These are phyloP conservation scores for Drepana arcuata DNA, from an alignment of 1,140 invertebrate genomes.

Conservation along the genomic window DNA sequence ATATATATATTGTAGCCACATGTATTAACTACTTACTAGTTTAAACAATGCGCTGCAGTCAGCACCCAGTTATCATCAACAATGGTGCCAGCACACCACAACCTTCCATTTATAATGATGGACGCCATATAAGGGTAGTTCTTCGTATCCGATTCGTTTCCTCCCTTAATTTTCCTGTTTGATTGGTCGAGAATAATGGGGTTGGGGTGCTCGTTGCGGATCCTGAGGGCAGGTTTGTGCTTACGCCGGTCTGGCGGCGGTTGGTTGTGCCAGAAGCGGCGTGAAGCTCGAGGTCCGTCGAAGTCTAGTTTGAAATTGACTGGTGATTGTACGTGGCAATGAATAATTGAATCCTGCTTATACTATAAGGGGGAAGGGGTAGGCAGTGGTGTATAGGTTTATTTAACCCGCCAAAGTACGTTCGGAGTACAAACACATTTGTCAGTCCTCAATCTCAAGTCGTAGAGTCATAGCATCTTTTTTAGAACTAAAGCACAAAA, in stretches of 20 bases:
- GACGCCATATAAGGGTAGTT: constrained; percentile 60
- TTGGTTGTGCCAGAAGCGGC: neutral
- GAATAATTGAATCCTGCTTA: no score
- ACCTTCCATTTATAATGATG: constrained; percentile 50
- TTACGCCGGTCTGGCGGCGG: constrained; percentile 1
- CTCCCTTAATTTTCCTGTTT: constrained; percentile 27
- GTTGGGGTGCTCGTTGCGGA: constrained; percentile 26
- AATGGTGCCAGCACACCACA: constrained; percentile 74
- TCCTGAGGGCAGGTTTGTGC: constrained; percentile 19
- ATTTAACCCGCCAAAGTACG: no score
- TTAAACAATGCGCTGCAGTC: constrained; percentile 76
- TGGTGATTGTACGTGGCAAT: neutral
- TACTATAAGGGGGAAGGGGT: no score
- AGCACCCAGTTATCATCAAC: constrained; percentile 74
- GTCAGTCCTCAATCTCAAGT: no score
- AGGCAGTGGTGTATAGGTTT: no score
- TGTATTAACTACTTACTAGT: constrained; percentile 55
- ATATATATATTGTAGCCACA: no score
- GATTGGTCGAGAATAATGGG: constrained; percentile 8
- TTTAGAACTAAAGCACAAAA: no score
- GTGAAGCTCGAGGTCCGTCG: neutral
- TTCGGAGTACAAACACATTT: no score
- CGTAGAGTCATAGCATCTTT: no score
- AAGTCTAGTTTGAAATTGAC: constrained; percentile 4
- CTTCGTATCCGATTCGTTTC: constrained; percentile 30